Evolutionary conservation across 1,140 invertebrate species (phyloP), one percentile per base, ranked within the genome.

Genomic region (Arion vulgaris): DNA sequence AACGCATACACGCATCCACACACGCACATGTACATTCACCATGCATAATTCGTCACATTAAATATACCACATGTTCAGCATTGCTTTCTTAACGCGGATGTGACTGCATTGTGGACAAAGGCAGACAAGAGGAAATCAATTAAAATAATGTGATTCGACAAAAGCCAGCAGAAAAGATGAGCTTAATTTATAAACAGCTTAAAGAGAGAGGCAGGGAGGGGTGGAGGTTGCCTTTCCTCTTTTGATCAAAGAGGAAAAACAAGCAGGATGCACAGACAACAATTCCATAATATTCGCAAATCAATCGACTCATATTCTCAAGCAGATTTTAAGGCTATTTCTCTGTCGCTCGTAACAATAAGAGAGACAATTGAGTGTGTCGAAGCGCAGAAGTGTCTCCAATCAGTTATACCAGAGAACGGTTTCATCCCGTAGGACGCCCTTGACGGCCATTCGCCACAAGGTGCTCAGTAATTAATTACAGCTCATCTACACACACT

Each of bases 111-210:
- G 41, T 45, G 53, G 53, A 57, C 2, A 19, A 57, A 57, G 26
- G 19, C 9, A 4, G 19, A 57, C 9, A 57, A 57, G 19, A 57
- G 15, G 53, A 66, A 66, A 66, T 66, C 62, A 66, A 66, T 66
- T 41, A 75, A 75, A 75, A 75, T 75, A 75, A 75, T 75, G 73
- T 75, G 73, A 45, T 75, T 45, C 9, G 34, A 75, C 73, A 75
- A 75, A 45, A 28, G 19, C 2, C 32, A 32, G 5, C 71, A 41
- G 71, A 72, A 72, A 72, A 72, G 73, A 41, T 75, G 41, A 41
- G 73, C 73, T 75, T 75, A 75, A 75, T 75, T 75, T 75, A 75
- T 75, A 75, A 75, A 75, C 73, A 75, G 73, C 73, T 75, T 75
- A 75, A 26, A 45, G n/a, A n/a, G n/a, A n/a, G n/a, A n/a, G n/a